Percentiles rank a stretch among this genome's conserved stretches.
phyloP scores from a whole-genome alignment of 2,888 invertebrate genomes.

The Cenopis cana region DNA sequence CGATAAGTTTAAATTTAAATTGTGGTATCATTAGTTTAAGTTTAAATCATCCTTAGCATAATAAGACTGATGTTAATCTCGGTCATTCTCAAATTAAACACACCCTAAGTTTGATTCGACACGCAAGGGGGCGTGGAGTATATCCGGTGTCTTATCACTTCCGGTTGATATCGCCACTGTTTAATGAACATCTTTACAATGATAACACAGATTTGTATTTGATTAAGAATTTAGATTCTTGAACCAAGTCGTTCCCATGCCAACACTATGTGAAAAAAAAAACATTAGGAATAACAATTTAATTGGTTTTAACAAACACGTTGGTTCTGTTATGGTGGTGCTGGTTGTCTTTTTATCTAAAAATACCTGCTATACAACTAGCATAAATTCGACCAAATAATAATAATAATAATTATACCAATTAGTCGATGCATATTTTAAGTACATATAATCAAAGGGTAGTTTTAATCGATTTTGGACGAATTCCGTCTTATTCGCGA shows the following conservation, averaged over 20 bases:
- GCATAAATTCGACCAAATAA: too few relatives aligned
- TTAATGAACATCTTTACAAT: constrained; percentile 55
- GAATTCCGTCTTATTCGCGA: too few relatives aligned
- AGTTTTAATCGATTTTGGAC: too few relatives aligned
- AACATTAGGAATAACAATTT: background rate
- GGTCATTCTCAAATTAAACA: constrained; percentile 62
- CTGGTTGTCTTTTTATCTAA: background rate
- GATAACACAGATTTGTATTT: constrained; percentile 48
- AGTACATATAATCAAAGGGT: too few relatives aligned
- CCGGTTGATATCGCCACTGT: constrained; percentile 57
- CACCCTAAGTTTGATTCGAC: constrained; percentile 51
- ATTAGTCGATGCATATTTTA: too few relatives aligned
- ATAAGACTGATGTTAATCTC: constrained; percentile 56
- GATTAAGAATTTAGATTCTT: background rate
- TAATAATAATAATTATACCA: too few relatives aligned
- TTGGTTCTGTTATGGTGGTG: too few relatives aligned
- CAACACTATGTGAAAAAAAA: background rate
- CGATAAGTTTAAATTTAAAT: background rate
- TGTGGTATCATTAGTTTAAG: constrained; percentile 12
- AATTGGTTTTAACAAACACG: too few relatives aligned
- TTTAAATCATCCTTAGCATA: constrained; percentile 34
- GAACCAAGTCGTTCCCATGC: background rate
- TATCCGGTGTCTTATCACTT: constrained; percentile 61
- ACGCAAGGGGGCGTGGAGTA: constrained; percentile 54
- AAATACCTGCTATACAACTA: too few relatives aligned